A percentile compares a stretch with the other conserved stretches of the same genome.
Conservation (phyloP, 2,797 vertebrate genomes). For the Thamnophis elegans region DNA sequence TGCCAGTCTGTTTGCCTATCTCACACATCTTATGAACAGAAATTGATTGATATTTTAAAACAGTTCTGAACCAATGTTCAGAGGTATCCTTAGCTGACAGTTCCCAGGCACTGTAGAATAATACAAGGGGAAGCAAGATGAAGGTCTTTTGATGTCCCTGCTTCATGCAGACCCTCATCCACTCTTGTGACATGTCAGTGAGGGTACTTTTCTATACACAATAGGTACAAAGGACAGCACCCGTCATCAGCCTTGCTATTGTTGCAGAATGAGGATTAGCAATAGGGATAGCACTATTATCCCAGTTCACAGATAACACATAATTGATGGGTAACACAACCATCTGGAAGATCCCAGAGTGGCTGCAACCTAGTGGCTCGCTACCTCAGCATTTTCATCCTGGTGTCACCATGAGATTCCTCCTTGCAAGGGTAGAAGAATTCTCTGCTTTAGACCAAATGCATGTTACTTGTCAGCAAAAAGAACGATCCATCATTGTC, state of each 20-base stretch:
- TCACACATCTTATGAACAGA: background rate
- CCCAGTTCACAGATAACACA: background rate
- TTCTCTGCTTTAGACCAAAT: conserved; percentile 2
- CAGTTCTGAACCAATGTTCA: background rate
- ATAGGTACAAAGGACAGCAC: background rate
- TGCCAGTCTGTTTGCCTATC: background rate
- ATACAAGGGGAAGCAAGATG: background rate
- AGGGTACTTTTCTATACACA: background rate
- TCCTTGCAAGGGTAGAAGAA: background rate
- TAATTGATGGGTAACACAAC: background rate
- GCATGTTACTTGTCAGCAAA: background rate
- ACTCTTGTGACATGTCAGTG: background rate
- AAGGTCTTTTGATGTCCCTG: background rate
- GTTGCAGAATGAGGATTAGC: background rate
- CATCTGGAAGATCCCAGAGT: background rate
- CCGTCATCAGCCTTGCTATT: background rate
- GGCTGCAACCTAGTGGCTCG: background rate
- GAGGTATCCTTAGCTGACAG: background rate
- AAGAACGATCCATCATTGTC: background rate
- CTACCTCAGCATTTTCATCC: background rate
- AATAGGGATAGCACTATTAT: background rate
- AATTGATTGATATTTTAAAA: background rate
- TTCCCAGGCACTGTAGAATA: background rate
- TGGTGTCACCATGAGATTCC: background rate
- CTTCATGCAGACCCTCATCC: background rate